Evolutionary conservation across 1,140 invertebrate species (phyloP).

Genomic region (Chrysopa pallens): DNA sequence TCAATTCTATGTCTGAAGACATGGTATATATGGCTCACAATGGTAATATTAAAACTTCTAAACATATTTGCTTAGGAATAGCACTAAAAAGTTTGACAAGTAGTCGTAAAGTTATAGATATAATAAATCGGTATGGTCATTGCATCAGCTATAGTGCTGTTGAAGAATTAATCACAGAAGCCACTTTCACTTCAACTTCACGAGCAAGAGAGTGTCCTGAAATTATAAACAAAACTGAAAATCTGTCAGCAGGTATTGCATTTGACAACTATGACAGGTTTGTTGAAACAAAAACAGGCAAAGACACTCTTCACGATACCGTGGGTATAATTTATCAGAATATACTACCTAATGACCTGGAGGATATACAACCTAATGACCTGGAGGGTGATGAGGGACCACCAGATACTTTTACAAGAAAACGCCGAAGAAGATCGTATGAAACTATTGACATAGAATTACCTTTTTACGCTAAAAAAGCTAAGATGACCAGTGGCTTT

Average conservation of each 20-base stretch:
- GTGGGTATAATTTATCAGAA: constrained; percentile 23
- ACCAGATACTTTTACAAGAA: too few relatives aligned
- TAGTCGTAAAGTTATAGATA: constrained; percentile 13
- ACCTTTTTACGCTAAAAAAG: constrained; percentile 1
- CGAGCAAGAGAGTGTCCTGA: constrained; percentile 10
- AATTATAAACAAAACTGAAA: constrained; percentile 6
- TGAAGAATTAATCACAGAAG: constrained; percentile 18
- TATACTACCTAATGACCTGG: not conserved
- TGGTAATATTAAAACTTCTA: constrained; percentile 8
- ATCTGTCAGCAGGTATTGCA: constrained; percentile 16
- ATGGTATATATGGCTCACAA: constrained; percentile 6
- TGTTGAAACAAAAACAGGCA: constrained; percentile 22
- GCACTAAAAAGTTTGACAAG: constrained; percentile 18
- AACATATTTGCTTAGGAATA: constrained; percentile 13
- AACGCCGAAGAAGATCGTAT: constrained; percentile 4
- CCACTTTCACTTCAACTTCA: constrained; percentile 7
- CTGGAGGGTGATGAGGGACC: too few relatives aligned
- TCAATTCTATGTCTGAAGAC: constrained; percentile 3
- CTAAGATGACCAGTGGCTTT: constrained; percentile 3
- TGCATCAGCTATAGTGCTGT: constrained; percentile 14
- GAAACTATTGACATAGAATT: constrained; percentile 4
- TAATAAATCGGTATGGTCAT: constrained; percentile 15
- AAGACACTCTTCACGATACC: constrained; percentile 26
- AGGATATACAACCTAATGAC: too few relatives aligned
- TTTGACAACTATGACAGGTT: constrained; percentile 26